Base-by-base conservation (phyloP, 1,140 invertebrate species). In the Varroa destructor region DNA sequence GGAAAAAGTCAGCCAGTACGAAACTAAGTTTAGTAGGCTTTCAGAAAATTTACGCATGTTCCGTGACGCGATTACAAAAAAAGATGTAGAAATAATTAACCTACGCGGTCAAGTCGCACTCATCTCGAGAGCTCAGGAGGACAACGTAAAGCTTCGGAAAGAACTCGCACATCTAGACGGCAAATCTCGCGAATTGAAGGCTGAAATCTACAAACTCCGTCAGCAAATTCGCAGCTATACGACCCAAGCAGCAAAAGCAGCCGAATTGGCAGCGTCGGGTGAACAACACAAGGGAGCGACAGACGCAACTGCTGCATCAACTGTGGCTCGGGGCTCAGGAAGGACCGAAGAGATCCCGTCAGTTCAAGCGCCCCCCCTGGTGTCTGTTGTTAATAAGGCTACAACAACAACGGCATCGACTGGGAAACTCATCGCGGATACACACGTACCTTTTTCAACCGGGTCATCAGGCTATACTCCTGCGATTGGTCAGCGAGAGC, bases 71-170 rank as follows among this genome's bases (percentile, higher is more conserved):
- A 46, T 67, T 37, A 12, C 61, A 8, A 67, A 67, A 37, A 67
- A 67, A 40, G 61, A 67, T 8, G n/a, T 36, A 12, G 61, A 67
- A 40, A 67, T 67, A 1, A 3, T 37, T 2, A 40, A 67, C 12
- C 61, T 67, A 12, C 61, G 61, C 14, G 37, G 61, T 46, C 40
- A 67, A 40, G 46, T 67, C 61, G 61, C 61, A 12, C 40, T 67
- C 46, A 46, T 67, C 5, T 40, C 40, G 8, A 12, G 40, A 1
- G 12, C 61, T 40, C 61, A 67, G 12, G 61, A 67, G 36, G 61
- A 67, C 12, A 67, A 67, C 46, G 40, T 14, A 12, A 67, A 37
- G 40, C 37, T 67, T 40, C 61, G 61, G 12, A 46, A 40, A 5
- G 61, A 67, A 40, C 40, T 67, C 12, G 46, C 40, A 2, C 46